Evolutionary conservation across 2,888 invertebrate genomes (phyloP).

Genomic region (Autographa gamma): DNA sequence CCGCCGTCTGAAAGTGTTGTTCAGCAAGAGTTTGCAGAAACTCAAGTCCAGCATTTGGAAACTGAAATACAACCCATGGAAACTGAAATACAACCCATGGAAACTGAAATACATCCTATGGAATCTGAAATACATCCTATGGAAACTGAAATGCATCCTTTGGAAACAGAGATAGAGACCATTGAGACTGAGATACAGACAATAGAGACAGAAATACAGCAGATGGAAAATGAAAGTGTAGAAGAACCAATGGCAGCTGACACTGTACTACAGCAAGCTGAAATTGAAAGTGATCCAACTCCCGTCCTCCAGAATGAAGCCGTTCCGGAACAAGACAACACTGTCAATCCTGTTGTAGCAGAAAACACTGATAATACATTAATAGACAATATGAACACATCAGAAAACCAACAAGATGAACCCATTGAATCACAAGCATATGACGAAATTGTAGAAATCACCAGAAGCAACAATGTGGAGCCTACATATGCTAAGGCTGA

Average conservation of each 20-base stretch:
- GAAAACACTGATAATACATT: slow-evolving; percentile 31
- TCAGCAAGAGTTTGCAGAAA: slow-evolving; percentile 7
- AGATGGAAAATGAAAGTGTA: slow-evolving; percentile 12
- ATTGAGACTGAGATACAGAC: slow-evolving; percentile 11
- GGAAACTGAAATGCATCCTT: slow-evolving; percentile 12
- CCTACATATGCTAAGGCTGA: slow-evolving; percentile 55
- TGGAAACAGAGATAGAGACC: slow-evolving; percentile 13
- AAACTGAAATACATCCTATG: slow-evolving; percentile 7
- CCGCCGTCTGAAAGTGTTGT: slow-evolving; percentile 7
- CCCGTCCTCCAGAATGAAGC: slow-evolving; percentile 8
- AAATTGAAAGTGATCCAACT: slow-evolving; percentile 26
- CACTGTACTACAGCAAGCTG: slow-evolving; percentile 2
- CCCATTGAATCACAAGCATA: slow-evolving; percentile 54
- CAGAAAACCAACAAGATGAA: slow-evolving; percentile 31
- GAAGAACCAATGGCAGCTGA: slow-evolving; percentile 3
- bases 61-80: slow-evolving; percentile 14
- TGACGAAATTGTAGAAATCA: slow-evolving; percentile 52
- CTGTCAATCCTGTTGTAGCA: slow-evolving; percentile 18
- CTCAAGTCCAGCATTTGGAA: slow-evolving; percentile 15
- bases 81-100: slow-evolving; percentile 9
- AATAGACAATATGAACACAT: slow-evolving; percentile 21
- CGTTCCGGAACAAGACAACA: slow-evolving; percentile 24
- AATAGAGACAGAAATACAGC: slow-evolving; percentile 13
- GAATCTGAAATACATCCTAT: slow-evolving; percentile 7
- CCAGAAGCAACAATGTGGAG: slow-evolving; percentile 29